These are phyloP conservation scores for Tuberolachnus salignus DNA, from an alignment of 2,888 invertebrate genomes.

Conservation along the genomic window DNA sequence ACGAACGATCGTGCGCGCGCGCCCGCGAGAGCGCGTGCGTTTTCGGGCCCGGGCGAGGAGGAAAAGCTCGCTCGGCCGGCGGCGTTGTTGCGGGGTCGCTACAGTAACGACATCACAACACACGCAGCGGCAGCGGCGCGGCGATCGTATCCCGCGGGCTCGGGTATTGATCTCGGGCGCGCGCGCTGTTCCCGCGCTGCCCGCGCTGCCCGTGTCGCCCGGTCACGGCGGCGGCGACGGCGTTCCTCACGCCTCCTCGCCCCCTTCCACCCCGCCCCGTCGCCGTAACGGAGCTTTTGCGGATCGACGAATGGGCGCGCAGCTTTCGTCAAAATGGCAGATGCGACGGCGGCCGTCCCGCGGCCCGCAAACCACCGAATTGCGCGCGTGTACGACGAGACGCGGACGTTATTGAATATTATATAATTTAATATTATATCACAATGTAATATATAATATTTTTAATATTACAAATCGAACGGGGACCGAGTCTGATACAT, in stretches of 20 bases:
- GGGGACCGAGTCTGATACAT: no score
- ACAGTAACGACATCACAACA: constrained; percentile 57
- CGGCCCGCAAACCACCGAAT: not conserved
- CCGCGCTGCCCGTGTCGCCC: not conserved
- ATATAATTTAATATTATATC: no score
- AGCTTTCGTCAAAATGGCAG: constrained; percentile 53
- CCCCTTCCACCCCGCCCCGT: no score
- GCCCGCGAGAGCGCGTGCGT: not conserved
- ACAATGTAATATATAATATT: no score
- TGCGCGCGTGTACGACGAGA: not conserved
- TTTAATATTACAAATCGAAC: no score
- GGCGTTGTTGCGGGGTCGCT: constrained; percentile 54
- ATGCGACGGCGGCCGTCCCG: constrained; percentile 4
- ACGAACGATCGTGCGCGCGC: no score
- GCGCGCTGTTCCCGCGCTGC: not conserved
- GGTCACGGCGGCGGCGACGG: not conserved
- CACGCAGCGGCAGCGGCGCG: constrained; percentile 19
- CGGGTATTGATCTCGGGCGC: constrained; percentile 47
- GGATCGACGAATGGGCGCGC: constrained; percentile 45
- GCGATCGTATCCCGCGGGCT: constrained; percentile 43
- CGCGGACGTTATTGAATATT: not conserved
- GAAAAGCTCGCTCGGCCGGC: constrained; percentile 30
- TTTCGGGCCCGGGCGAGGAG: not conserved
- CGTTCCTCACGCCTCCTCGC: not conserved
- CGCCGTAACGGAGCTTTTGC: constrained; percentile 16